Percentiles rank a stretch among this genome's conserved stretches.
These are phyloP conservation scores for Cyprinella venusta DNA, from an alignment of 2,797 vertebrate genomes.

Conservation along the genomic window DNA sequence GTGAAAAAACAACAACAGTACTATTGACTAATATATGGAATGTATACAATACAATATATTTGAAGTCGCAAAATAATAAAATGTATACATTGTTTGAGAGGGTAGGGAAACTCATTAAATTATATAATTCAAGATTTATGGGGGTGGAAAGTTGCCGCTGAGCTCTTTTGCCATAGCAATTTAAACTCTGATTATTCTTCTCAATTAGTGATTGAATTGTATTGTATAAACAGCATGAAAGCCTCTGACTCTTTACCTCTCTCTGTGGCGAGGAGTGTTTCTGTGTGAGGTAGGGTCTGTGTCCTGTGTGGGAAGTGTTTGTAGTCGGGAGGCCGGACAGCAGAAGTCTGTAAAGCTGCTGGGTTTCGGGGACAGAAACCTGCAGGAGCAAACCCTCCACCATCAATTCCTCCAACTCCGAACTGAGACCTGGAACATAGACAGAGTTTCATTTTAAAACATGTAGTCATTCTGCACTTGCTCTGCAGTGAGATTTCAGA, in stretches of 20 bases:
- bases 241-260: conserved; percentile 64
- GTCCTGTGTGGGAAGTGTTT: conserved; percentile 71
- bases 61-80: background rate
- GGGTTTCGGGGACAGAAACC: conserved; percentile 92
- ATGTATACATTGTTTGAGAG: background rate
- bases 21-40: background rate
- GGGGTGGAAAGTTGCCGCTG: background rate
- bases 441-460: background rate
- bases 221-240: background rate
- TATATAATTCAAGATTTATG: background rate
- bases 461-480: background rate
- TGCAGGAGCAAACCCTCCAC: conserved; percentile 96
- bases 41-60: background rate
- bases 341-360: conserved; percentile 86
- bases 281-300: conserved; percentile 70
- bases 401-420: conserved; percentile 91
- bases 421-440: conserved; percentile 79
- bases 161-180: background rate
- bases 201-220: background rate
- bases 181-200: background rate
- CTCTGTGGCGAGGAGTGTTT: conserved; percentile 64
- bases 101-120: background rate
- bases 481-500: background rate
- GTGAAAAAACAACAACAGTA: background rate
- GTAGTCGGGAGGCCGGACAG: conserved; percentile 78